Conservation (phyloP, 1,140 invertebrate species). For the Hesperophylax magnus region DNA sequence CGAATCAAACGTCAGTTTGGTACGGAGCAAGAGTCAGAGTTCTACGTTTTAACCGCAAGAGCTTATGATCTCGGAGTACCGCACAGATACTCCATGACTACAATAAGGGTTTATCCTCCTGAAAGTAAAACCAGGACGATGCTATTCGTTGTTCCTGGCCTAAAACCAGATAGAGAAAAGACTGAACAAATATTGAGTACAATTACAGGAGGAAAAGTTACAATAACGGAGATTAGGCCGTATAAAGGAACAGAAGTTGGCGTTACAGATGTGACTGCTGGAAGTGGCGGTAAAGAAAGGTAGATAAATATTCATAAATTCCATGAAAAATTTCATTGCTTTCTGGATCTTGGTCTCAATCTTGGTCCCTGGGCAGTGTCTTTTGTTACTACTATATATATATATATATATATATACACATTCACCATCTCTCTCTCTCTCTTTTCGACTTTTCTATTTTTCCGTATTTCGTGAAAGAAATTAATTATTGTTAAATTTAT, state of each 20-base stretch:
- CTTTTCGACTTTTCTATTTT: too few species aligned
- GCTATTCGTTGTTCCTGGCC: constrained; percentile 83
- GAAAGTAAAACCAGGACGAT: constrained; percentile 79
- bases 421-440: too few species aligned
- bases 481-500: background rate
- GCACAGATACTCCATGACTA: constrained; percentile 76
- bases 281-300: constrained; percentile 61
- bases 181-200: constrained; percentile 81
- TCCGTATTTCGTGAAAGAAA: too few species aligned
- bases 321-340: too few species aligned
- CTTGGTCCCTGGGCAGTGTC: too few species aligned
- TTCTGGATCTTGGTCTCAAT: too few species aligned
- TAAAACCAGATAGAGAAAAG: constrained; percentile 78
- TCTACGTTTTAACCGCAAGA: constrained; percentile 77
- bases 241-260: constrained; percentile 71
- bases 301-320: constrained; percentile 49
- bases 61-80: constrained; percentile 88
- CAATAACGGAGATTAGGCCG: constrained; percentile 80
- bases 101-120: constrained; percentile 78
- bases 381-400: too few species aligned
- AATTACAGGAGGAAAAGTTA: constrained; percentile 83
- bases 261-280: constrained; percentile 66
- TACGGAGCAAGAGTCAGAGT: constrained; percentile 68
- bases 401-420: too few species aligned
- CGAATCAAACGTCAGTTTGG: constrained; percentile 68